A percentile compares a stretch with the other conserved stretches of the same genome.
phyloP scores from a whole-genome alignment of 2,113 vertebrate genomes.

The Cheilinus undulatus region DNA sequence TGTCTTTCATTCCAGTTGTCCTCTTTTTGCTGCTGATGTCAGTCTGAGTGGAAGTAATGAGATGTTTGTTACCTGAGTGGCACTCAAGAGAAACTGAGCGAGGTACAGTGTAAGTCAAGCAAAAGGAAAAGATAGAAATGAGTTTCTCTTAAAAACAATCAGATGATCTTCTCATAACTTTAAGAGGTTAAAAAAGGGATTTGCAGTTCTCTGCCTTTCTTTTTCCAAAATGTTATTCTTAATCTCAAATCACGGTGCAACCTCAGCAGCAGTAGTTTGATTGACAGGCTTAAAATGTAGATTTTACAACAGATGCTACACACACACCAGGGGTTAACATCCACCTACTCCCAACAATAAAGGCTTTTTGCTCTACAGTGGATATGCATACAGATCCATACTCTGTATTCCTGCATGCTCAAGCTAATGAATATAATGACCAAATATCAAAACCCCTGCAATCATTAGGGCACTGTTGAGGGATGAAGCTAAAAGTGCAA shows the following conservation, averaged over 20 bases:
- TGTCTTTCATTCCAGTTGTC: background rate
- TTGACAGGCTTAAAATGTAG: no score
- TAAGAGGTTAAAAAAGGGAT: no score
- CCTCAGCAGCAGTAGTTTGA: background rate
- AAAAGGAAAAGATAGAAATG: background rate
- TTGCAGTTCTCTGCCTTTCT: no score
- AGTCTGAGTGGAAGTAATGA: background rate
- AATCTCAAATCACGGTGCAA: background rate
- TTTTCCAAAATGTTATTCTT: no score
- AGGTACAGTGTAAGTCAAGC: background rate
- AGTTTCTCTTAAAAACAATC: background rate
- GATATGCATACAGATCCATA: no score
- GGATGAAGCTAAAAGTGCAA: no score
- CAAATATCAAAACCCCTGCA: no score
- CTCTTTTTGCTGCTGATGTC: background rate
- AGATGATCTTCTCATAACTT: background rate
- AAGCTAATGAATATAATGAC: no score
- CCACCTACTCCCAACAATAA: no score
- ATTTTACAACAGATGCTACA: background rate
- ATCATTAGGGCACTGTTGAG: no score
- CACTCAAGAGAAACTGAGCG: background rate
- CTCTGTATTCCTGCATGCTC: no score
- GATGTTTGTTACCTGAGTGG: background rate
- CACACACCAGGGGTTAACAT: background rate
- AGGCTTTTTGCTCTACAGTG: no score